Evolutionary conservation across 1,140 invertebrate genomes (phyloP).

Genomic region (Nasonia longicornis): DNA sequence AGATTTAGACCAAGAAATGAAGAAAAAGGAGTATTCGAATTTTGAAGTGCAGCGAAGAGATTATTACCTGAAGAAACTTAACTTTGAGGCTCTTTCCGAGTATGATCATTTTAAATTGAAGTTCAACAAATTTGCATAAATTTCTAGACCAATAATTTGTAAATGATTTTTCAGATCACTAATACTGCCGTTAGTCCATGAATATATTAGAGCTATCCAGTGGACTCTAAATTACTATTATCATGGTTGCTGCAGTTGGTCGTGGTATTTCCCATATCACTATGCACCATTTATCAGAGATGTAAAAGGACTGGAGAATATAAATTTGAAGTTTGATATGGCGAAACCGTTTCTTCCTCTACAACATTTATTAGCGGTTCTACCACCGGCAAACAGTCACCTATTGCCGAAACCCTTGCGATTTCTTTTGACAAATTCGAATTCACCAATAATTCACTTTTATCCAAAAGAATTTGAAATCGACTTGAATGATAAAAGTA

Average conservation of each 20-base stretch:
- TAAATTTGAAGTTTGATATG: constrained; percentile 85
- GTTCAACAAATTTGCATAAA: too few species aligned
- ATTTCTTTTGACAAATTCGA: constrained; percentile 82
- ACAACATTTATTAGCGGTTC: constrained; percentile 87
- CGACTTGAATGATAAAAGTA: constrained; percentile 91
- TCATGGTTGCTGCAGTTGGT: constrained; percentile 94
- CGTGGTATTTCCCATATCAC: constrained; percentile 97
- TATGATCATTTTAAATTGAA: too few species aligned
- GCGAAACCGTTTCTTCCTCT: constrained; percentile 83
- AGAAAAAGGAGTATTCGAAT: too few species aligned
- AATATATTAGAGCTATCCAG: constrained; percentile 92
- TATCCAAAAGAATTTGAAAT: constrained; percentile 92
- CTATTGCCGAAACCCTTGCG: constrained; percentile 86
- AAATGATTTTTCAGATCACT: constrained; percentile 72
- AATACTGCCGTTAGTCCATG: constrained; percentile 81
- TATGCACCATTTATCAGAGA: constrained; percentile 93
- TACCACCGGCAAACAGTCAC: constrained; percentile 76
- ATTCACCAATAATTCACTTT: constrained; percentile 89
- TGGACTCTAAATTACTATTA: constrained; percentile 98
- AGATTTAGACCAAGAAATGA: too few species aligned
- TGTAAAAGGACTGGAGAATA: constrained; percentile 74
- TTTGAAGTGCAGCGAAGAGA: too few species aligned
- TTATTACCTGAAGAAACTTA: too few species aligned
- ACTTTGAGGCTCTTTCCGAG: too few species aligned
- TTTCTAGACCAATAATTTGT: too few species aligned